Conservation (phyloP, 1,140 invertebrate species). For the Saxidomus purpurata region DNA sequence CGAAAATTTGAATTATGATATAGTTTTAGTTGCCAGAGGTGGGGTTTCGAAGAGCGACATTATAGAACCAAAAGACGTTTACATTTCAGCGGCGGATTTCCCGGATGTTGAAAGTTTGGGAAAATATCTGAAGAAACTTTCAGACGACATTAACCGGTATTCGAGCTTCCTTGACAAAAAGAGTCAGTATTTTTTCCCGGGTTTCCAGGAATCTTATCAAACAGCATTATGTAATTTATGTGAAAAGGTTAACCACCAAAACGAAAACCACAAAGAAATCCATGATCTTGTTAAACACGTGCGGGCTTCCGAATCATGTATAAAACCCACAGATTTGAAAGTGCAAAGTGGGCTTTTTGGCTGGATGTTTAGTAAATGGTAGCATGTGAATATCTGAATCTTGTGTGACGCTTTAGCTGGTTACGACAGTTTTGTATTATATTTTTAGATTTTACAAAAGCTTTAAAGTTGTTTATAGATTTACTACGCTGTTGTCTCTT, state of each 20-base stretch:
- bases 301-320: neutral
- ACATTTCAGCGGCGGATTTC: conserved; percentile 54
- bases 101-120: conserved; percentile 22
- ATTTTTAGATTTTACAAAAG: too few species aligned
- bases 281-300: conserved; percentile 1
- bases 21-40: neutral
- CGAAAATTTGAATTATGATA: conserved; percentile 54
- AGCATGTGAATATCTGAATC: too few species aligned
- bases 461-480: too few species aligned
- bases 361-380: too few species aligned
- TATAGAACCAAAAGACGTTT: conserved; percentile 40
- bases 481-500: too few species aligned
- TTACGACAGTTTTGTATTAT: too few species aligned
- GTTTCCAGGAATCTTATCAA: conserved; percentile 25
- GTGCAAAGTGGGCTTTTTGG: neutral
- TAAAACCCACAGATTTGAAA: conserved; percentile 14
- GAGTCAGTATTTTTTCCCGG: conserved; percentile 29
- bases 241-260: conserved; percentile 21
- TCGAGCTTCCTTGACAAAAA: neutral
- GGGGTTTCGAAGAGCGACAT: neutral
- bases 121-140: conserved; percentile 37
- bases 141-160: conserved; percentile 10
- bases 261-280: neutral
- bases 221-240: conserved; percentile 29
- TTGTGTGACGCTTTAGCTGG: too few species aligned